Percentiles rank a stretch among this genome's conserved stretches.
phyloP scores from a whole-genome alignment of 2,113 vertebrate genomes.

The Prunella himalayana region DNA sequence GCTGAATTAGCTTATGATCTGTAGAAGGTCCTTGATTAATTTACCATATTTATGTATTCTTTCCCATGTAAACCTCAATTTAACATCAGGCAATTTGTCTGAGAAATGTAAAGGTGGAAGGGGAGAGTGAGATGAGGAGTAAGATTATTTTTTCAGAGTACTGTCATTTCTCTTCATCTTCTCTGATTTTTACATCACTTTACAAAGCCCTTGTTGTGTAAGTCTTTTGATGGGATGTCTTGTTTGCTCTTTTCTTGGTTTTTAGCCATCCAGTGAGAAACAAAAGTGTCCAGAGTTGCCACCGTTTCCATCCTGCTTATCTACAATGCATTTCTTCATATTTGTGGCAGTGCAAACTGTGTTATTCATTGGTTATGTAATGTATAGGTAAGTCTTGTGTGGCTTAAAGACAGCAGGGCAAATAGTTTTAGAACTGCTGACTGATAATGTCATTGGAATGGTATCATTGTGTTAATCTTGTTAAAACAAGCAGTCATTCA shows the following conservation, averaged over 20 bases:
- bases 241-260: neutral
- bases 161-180: neutral
- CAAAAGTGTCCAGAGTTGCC: constrained; percentile 86
- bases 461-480: neutral
- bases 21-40: neutral
- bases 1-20: neutral
- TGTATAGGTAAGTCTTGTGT: constrained; percentile 86
- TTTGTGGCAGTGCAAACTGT: constrained; percentile 87
- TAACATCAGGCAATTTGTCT: neutral
- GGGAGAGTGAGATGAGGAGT: neutral
- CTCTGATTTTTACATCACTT: neutral
- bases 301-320: constrained; percentile 84
- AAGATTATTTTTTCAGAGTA: neutral
- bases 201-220: neutral
- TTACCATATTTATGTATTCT: neutral
- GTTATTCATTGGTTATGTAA: constrained; percentile 89
- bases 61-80: neutral
- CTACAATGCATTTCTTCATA: constrained; percentile 85
- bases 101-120: neutral
- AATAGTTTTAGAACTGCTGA: neutral
- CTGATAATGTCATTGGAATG: neutral
- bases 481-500: neutral
- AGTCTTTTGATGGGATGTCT: neutral
- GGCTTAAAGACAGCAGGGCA: neutral
- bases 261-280: constrained; percentile 85